phyloP scores from a whole-genome alignment of 2,888 invertebrate genomes.

The Balanococcus diminutus region DNA sequence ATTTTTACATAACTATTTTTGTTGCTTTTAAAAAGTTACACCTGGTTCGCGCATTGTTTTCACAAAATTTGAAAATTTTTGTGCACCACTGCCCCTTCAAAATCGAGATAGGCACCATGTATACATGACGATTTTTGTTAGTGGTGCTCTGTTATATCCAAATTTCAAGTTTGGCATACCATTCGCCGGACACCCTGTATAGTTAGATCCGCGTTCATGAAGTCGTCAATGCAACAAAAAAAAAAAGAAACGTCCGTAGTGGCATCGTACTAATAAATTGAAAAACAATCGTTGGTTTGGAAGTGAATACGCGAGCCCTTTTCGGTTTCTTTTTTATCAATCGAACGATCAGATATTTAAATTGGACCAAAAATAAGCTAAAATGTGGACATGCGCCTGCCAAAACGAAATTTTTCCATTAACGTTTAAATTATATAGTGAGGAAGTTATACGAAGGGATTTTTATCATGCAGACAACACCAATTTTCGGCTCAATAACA shows the following conservation, averaged over 20 bases:
- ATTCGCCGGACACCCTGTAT: too few species aligned
- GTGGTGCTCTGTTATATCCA: too few species aligned
- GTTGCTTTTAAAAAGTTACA: too few species aligned
- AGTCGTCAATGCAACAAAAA: background rate
- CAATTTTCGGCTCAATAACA: slow-evolving; percentile 20
- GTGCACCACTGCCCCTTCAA: too few species aligned
- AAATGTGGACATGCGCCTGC: background rate
- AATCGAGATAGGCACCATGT: too few species aligned
- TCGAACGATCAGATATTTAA: background rate
- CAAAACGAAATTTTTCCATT: background rate
- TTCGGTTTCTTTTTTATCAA: background rate
- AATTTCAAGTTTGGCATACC: too few species aligned
- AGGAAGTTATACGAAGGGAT: background rate
- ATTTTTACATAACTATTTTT: too few species aligned
- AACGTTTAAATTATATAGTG: background rate
- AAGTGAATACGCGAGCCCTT: too few species aligned
- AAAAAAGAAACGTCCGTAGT: background rate
- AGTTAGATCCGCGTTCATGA: background rate
- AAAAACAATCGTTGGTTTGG: background rate
- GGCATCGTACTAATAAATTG: background rate
- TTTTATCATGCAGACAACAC: background rate
- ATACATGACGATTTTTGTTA: too few species aligned
- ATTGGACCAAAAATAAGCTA: background rate
- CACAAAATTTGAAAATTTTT: too few species aligned
- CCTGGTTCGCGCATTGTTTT: too few species aligned